Conservation (phyloP, 1,140 invertebrate genomes). For the Notospermus geniculatus region DNA sequence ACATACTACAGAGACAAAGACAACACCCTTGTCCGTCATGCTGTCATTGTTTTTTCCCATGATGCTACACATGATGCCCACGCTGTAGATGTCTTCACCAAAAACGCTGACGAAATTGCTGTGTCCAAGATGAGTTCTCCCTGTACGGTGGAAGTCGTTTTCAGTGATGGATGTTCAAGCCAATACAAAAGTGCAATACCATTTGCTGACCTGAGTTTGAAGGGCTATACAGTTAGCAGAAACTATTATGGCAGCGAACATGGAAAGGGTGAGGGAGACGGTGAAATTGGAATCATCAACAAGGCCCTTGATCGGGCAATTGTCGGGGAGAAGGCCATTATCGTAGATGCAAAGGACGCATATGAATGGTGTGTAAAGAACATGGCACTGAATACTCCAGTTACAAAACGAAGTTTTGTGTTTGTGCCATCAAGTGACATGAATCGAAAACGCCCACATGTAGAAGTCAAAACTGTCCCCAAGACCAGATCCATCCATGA, state of each 20-base stretch:
- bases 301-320: conserved; percentile 21
- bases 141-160: background rate
- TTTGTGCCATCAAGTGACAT: conserved; percentile 14
- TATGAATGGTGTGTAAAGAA: conserved; percentile 14
- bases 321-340: conserved; percentile 11
- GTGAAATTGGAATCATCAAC: conserved; percentile 23
- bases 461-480: conserved; percentile 10
- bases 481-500: conserved; percentile 18
- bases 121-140: background rate
- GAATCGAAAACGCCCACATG: conserved; percentile 19
- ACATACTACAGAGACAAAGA: background rate
- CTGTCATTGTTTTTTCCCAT: background rate
- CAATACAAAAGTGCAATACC: conserved; percentile 16
- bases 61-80: background rate
- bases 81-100: background rate
- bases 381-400: conserved; percentile 6
- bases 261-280: conserved; percentile 24
- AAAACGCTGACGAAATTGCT: background rate
- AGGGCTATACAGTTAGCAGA: conserved; percentile 5
- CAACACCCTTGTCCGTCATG: background rate
- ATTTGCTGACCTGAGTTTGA: conserved; percentile 6
- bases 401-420: conserved; percentile 19
- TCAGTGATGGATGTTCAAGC: conserved; percentile 13
- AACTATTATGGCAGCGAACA: conserved; percentile 28
- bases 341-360: conserved; percentile 19